Base-by-base conservation (phyloP, 2,113 vertebrate species). In the Amazona vittata region DNA sequence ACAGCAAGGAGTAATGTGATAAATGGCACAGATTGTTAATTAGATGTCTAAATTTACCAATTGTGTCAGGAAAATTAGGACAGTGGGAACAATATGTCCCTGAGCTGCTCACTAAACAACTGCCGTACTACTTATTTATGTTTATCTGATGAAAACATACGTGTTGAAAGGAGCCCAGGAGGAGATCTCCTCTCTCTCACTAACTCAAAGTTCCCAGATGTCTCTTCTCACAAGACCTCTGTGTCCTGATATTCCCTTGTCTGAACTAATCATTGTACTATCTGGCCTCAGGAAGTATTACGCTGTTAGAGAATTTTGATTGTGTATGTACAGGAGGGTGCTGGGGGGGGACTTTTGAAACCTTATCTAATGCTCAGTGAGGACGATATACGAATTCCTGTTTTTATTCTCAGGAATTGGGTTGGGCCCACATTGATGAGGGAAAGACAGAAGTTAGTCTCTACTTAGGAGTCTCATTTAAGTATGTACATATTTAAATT, bases 31-130 rank as follows among this genome's bases (percentile, higher is more conserved):
- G 92, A 65, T 90, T 93, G 92, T 93, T 97, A 94, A 96, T 96
- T 95, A 95, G 83, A 95, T 89, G 76, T 96, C 95, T 95, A 94
- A 95, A 95, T 95, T 94, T 96, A 92, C 90, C 92, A 83, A 57
- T 78, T 95, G 80, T 96, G 92, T 96, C 93, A 93, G 81, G 88
- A 94, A 95, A 95, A 96, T 96, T 94, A 92, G 88, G 93, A 84
- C 69, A 92, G 75, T 81, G 80, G 94, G 96, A 96, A 50, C 88
- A 93, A 47, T 94, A 94, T 95, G 85, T 95, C 94, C 88, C 92
- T 93, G 86, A 95, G 93, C 88, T 86, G 49, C 62, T 92, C 87
- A 86, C 84, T 88, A 88, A 97, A 90, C 87, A 96, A 95, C 92
- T 93, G 85, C 92, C 74, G 55, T 93, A 81, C 85, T 92, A 90